phyloP scores from a whole-genome alignment of 1,140 invertebrate genomes.

The Pteromalus puparum region DNA sequence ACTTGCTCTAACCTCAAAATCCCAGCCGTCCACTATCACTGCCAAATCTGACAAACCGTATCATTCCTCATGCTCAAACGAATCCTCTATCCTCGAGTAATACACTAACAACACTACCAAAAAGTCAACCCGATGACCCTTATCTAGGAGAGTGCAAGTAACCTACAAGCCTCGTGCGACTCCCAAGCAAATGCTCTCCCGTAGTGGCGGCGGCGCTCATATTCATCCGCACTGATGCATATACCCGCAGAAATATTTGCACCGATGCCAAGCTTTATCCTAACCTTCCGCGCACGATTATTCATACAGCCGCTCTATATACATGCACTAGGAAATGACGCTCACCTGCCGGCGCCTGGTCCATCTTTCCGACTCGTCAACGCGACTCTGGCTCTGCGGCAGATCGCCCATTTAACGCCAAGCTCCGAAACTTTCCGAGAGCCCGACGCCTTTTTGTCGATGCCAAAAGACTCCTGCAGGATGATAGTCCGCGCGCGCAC shows the following conservation, averaged over 20 bases:
- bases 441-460: background rate
- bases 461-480: too few species aligned
- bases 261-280: background rate
- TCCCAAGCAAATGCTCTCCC: background rate
- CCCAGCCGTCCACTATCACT: background rate
- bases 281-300: background rate
- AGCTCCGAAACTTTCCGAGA: background rate
- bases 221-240: background rate
- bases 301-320: too few species aligned
- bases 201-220: background rate
- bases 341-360: slow-evolving; percentile 55
- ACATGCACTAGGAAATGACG: background rate
- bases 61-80: background rate
- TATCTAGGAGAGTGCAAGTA: background rate
- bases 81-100: background rate
- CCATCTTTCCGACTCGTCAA: slow-evolving; percentile 42
- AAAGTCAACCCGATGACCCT: background rate
- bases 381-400: slow-evolving; percentile 16
- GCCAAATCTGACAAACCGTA: background rate
- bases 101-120: background rate
- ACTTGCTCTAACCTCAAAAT: slow-evolving; percentile 32
- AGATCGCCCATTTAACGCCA: background rate
- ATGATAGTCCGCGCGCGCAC: too few species aligned
- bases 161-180: slow-evolving; percentile 45
- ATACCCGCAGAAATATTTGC: background rate